Evolutionary conservation across 2,888 invertebrate genomes (phyloP), one percentile per base, ranked within the genome.

Genomic region (Nasonia oneida): DNA sequence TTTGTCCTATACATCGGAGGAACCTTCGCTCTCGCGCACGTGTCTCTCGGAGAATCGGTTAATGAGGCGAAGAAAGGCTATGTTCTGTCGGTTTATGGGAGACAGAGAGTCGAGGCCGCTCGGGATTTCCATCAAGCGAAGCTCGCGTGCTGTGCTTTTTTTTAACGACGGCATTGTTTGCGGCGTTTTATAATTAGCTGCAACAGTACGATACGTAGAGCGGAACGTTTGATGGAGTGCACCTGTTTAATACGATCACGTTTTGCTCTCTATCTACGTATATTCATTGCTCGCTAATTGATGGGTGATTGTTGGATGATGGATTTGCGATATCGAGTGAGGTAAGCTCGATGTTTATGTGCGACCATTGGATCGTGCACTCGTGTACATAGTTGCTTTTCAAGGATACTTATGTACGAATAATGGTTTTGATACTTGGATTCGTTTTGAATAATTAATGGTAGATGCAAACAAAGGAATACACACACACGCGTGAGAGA

Each of bases 141-240:
- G 53, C 53, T 53, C 18, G 53, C 15, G 3, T 18, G 37, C 37
- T 37, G 4, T 5, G 50, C 53, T 15, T 5, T 53, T 53, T 53
- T 18, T 3, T 2, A 15, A 10, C 53, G 15, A 5, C 4, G 47
- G 42, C 29, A 39, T 23, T 61, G 78, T 61, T 42, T 5, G 61
- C 37, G 37, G 23, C 33, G 29, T 75, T 81, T 81, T 73, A 67
- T 57, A 83, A 83, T 83, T 83, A 83, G 71, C 47, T 2, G 12
- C 18, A 18, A 18, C 15, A 18, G 15, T 53, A 18, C 3, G 53
- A 50, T 14, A 50, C 14, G 47, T 47, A 47, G 15, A 83, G 70
- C 83, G 83, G 77, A 77, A 23, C 76, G 77, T 70, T 81, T 74
- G 74, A 74, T 47, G 74, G 39, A 37, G 33, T 73, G 57, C 73